Evolutionary conservation across 1,140 invertebrate species (phyloP).

Genomic region (Trichonephila clavata): DNA sequence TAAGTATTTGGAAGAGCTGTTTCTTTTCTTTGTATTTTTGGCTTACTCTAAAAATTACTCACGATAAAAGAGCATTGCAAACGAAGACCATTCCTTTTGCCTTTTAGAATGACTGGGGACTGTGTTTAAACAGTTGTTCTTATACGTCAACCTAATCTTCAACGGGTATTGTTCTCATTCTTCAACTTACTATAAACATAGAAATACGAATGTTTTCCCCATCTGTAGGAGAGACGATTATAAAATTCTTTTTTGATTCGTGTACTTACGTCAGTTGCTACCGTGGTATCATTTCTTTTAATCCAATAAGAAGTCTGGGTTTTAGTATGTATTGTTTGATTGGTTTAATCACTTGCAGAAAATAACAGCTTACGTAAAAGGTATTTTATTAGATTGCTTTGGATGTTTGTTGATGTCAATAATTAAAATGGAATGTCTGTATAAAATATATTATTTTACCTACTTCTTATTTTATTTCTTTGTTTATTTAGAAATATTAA

Average conservation of each 20-base stretch:
- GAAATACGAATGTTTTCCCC: background rate
- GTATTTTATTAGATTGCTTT: background rate
- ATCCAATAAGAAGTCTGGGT: background rate
- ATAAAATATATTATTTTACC: background rate
- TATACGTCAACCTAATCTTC: slow-evolving; percentile 9
- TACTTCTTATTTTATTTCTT: background rate
- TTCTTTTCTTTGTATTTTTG: background rate
- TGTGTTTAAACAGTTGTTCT: background rate
- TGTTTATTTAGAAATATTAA: background rate
- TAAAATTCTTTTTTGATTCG: background rate
- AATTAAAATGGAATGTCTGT: background rate
- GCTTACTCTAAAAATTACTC: too few species aligned
- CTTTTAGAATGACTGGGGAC: background rate
- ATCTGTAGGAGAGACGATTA: background rate
- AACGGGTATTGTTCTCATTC: background rate
- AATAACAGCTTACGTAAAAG: background rate
- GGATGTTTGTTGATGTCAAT: background rate
- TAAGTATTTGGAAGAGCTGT: too few species aligned
- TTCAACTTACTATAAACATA: background rate
- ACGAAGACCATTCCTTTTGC: background rate
- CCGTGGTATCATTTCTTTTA: background rate
- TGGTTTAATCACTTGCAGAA: background rate
- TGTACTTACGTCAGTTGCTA: background rate
- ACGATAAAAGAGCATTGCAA: background rate
- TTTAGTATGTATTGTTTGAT: background rate